Evolutionary conservation across 2,113 vertebrate genomes (phyloP), one percentile per base, ranked within the genome.

Genomic region (Pseudorasbora parva): DNA sequence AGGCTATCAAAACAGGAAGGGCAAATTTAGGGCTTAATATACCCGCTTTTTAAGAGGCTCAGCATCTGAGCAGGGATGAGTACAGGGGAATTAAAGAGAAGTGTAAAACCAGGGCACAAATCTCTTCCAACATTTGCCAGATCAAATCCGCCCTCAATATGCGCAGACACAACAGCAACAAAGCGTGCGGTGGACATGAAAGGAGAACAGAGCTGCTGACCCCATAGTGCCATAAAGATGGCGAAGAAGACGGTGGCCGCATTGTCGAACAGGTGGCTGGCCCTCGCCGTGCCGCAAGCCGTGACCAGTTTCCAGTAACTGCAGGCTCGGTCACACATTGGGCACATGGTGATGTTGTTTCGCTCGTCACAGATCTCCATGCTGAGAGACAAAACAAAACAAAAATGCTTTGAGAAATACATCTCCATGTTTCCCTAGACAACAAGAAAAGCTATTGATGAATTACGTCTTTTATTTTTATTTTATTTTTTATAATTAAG

Each of bases 171-270:
- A 19, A 62, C 23, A 51, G 21, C 49, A 19, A 47, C 60, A 66
- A 49, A 64, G 45, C 25, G 3, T 47, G 25, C 0, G 37, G 21
- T 25, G 8, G 72, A 43, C 30, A 78, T 37, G 27, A 27, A n/a
- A 69, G 54, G 15, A 33, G n/a, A 21, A 59, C 9, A 54, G 45
- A 64, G 33, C 49, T 33, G 45, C 94, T 94, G 89, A 98, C 98
- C 98, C 98, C 98, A 99, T 33, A 99, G 95, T 73, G 98, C 97
- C 98, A 99, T 99, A 91, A 99, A 99, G 89, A 99, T 91, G 0
- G 98, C 97, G 93, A 99, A 99, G 93, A 99, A 96, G 75, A 99
- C 98, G 0, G 98, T 99, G 69, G 98, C 98, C 0, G 96, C 95
- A 89, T 99, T 99, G 92, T 99, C 98, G 8, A 99, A 99, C 74